These are phyloP conservation scores for Phylloscopus trochiloides DNA, from an alignment of 2,113 vertebrate species.

Conservation along the genomic window DNA sequence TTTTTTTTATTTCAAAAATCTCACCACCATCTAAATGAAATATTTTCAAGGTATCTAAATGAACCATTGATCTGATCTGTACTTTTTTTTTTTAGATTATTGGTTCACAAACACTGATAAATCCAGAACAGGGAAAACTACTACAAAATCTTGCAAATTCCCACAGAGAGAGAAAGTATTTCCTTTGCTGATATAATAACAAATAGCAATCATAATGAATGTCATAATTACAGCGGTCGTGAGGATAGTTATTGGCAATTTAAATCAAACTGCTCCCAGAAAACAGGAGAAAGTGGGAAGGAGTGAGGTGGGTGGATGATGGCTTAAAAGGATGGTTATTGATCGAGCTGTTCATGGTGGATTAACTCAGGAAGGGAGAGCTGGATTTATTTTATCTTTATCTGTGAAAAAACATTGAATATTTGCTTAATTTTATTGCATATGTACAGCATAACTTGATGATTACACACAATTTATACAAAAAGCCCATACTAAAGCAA, in stretches of 20 bases:
- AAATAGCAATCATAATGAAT: slow-evolving; percentile 22
- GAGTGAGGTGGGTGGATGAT: slow-evolving; percentile 20
- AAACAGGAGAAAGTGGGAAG: slow-evolving; percentile 22
- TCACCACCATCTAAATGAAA: background rate
- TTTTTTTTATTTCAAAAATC: background rate
- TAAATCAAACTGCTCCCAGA: slow-evolving; percentile 43
- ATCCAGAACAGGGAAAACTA: background rate
- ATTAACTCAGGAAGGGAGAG: slow-evolving; percentile 24
- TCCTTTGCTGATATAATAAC: background rate
- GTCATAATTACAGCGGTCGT: background rate
- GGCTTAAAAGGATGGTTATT: slow-evolving; percentile 30
- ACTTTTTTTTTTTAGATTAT: background rate
- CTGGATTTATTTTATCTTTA: slow-evolving; percentile 29
- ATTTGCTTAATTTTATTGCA: slow-evolving; percentile 29
- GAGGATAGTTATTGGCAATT: slow-evolving; percentile 32
- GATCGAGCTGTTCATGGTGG: background rate
- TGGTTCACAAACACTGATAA: background rate
- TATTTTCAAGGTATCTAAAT: background rate
- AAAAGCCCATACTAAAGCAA: background rate
- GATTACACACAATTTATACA: background rate
- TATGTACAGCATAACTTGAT: background rate
- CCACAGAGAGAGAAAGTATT: background rate
- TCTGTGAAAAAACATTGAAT: slow-evolving; percentile 12
- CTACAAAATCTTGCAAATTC: background rate
- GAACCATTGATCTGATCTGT: background rate